Base-by-base conservation (phyloP, 2,888 invertebrate genomes). In the Peribatodes rhomboidaria region DNA sequence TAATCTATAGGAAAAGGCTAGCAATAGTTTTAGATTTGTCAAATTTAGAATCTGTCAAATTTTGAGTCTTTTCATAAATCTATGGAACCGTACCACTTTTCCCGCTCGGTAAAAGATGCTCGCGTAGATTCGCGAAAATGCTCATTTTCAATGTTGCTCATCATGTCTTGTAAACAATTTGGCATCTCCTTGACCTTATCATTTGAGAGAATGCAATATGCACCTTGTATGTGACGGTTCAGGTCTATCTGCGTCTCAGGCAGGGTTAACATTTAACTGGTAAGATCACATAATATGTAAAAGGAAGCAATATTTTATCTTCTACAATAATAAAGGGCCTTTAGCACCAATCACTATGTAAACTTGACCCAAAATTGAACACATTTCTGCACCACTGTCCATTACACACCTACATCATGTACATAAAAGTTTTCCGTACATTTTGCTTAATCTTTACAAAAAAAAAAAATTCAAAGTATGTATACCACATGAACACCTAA, bases 331-430 rank as follows among this genome's bases (percentile, higher is more conserved):
- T 9, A 47, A 20, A 42, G 18, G 57, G 53, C 20, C 44, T 61
- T 69, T 68, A 73, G 73, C 73, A 73, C 73, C 73, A 67, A 68
- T 67, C 67, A 53, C 42, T 64, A 65, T 69, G 63, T 70, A 71
- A 70, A 71, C 62, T 67, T 66, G 62, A 67, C 64, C 69, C 57
- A 69, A 67, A 70, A 68, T 67, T 70, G 69, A 72, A 73, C 69
- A 70, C 73, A 69, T 64, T 56, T 61, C 66, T 63, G 70, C 69
- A 70, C 69, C 65, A 55, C 67, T 64, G 37, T 39, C 55, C 8
- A 53, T 47, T 39, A 46, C 54, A 61, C 27, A 46, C 44, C 42
- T 47, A 54, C 18, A 42, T 52, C 10, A 2, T 49, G 31, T 67
- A 54, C 60, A 59, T 47, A 60, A 53, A 50, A 61, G 37, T 62